phyloP scores from a whole-genome alignment of 2,113 vertebrate species.

The Scomber colias region DNA sequence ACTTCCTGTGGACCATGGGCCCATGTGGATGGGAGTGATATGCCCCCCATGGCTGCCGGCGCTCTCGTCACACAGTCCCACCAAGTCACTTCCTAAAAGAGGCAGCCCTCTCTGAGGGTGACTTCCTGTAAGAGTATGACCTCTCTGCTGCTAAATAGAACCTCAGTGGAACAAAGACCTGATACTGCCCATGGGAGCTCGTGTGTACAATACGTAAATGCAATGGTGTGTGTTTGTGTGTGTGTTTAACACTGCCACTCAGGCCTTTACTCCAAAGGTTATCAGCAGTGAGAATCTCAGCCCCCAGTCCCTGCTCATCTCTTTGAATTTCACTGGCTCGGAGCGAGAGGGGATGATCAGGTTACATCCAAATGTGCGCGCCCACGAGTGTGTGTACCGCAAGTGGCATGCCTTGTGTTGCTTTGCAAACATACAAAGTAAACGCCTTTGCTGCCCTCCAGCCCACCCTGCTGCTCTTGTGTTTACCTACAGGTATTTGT shows the following conservation, averaged over 20 bases:
- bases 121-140: slow-evolving; percentile 82
- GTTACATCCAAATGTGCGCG: slow-evolving; percentile 83
- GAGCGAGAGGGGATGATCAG: slow-evolving; percentile 77
- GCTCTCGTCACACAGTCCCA: slow-evolving; percentile 55
- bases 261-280: slow-evolving; percentile 83
- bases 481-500: slow-evolving; percentile 79
- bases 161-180: slow-evolving; percentile 86
- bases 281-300: slow-evolving; percentile 86
- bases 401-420: slow-evolving; percentile 69
- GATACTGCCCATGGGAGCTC: slow-evolving; percentile 76
- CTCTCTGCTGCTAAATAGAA: slow-evolving; percentile 61
- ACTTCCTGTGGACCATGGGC: slow-evolving; percentile 76
- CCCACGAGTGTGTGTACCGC: slow-evolving; percentile 59
- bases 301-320: slow-evolving; percentile 84
- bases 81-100: slow-evolving; percentile 76
- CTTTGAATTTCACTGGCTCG: slow-evolving; percentile 81
- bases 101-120: slow-evolving; percentile 68
- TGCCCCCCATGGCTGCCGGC: slow-evolving; percentile 65
- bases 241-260: slow-evolving; percentile 60
- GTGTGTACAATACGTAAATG: slow-evolving; percentile 38
- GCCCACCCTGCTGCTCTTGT: slow-evolving; percentile 62
- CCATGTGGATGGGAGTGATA: slow-evolving; percentile 86
- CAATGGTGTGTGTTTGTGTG: slow-evolving; percentile 44
- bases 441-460: slow-evolving; percentile 53
- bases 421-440: slow-evolving; percentile 75